Evolutionary conservation across 2,888 invertebrate genomes (phyloP), one percentile per base, ranked within the genome.

Genomic region (Tipula helvola): DNA sequence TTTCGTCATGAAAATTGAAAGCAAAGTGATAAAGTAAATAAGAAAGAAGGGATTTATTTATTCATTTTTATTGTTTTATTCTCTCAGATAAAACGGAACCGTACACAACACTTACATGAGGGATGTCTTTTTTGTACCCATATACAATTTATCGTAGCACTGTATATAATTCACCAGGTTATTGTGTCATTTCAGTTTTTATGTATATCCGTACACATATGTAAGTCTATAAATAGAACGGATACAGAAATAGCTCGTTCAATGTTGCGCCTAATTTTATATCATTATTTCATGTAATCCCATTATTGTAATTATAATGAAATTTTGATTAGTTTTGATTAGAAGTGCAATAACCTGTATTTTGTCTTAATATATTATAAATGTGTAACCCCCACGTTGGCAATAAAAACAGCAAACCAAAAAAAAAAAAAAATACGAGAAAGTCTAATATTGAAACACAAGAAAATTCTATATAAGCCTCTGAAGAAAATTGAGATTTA

Each of bases 261-360:
- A 39, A 39, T 39, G 39, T 39, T 71, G 28, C 28, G 71, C 28
- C 71, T 71, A 71, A 71, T 71, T 71, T 28, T 28, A 12, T 71
- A 28, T 71, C 71, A 71, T 71, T 28, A 10, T 71, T 28, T 71
- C 71, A 71, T 71, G 28, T 71, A 71, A 71, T 71, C 71, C 71
- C 28, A 71, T 71, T 71, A 71, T 28, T 71, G 71, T 71, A 71
- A 71, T 71, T 71, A 71, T 71, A 71, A 71, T 71, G 71, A 71
- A 71, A 71, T 71, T 71, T 71, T 71, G 71, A 71, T 71, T 71
- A 71, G 71, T 71, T 71, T 71, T 71, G 71, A 71, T 71, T 71
- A 71, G 71, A 71, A 71, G 71, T 71, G 71, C 71, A 71, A 71
- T 71, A 71, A 71, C 71, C 71, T 71, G 71, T 71, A 71, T 71